Evolutionary conservation across 2,113 vertebrate genomes (phyloP), one percentile per base, ranked within the genome.

Genomic region (Ictalurus punctatus): DNA sequence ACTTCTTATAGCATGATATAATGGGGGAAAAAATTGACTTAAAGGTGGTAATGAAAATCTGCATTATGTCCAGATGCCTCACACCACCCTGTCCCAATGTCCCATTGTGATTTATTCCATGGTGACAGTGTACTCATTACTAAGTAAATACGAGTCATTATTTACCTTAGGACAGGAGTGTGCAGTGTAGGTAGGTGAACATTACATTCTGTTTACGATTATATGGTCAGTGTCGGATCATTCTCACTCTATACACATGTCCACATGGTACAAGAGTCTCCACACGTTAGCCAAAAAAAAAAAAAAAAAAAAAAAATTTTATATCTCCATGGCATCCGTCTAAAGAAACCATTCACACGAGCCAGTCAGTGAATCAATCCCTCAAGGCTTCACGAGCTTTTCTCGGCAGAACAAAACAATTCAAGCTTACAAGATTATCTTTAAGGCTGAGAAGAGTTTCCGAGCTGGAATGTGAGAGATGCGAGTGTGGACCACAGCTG

Each of bases 401-500:
- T 80, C 63, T 71, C 3, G 1, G 91, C 71, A 89, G 63, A 94
- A 94, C 91, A 92, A 90, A 93, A 88, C 10, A 74, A 76, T 23
- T 87, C 13, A 84, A 94, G 69, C n/a, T 88, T 65, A 84, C 6
- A 1, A 90, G 88, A 92, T 89, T 58, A 87, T 88, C 82, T 89
- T 65, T 14, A 71, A 84, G 44, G 30, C 9, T 14, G 3, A 76
- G 69, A 25, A 61, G 48, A 76, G 80, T 48, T 82, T 71, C n/a
- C 21, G 44, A 54, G 80, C 65, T 48, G 23, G 54, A 52, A 82
- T 17, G 34, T 8, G 7, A 54, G 63, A 40, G 63, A 56, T 0
- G 16, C 9, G 56, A 54, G 40, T 12, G 54, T 19, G 30, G 40
- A 69, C 17, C 27, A 23, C n/a, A 83, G 37, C 34, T 0, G 14